Evolutionary conservation across 1,140 invertebrate species (phyloP), one percentile per base, ranked within the genome.

Genomic region (Aphis gossypii): DNA sequence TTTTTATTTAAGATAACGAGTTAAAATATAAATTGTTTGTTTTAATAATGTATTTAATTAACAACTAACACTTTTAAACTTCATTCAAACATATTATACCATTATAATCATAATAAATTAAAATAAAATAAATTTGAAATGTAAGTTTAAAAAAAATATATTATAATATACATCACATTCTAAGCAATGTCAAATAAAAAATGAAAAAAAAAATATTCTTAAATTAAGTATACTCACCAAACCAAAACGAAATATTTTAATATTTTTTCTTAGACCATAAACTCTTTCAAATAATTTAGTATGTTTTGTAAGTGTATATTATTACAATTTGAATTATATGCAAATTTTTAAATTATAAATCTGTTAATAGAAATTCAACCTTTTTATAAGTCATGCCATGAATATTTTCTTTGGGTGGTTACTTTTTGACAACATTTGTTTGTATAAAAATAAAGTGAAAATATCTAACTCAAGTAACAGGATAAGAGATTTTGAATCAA

Each of bases 291-390:
- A 88, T 51, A 51, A 51, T 35, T 41, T 41, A 35, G 20, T 51
- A 20, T 21, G 7, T 35, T 14, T 51, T n/a, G 54, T 23, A 88
- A 21, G 51, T 54, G 21, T 88, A 9, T 51, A 35, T 35, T 38
- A 54, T 88, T 35, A 88, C 48, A 51, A 35, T 54, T 88, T 35
- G 35, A 88, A 88, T 88, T 54, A 51, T 88, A 41, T 41, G 38
- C 87, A 88, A 88, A 88, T 88, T 41, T 41, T 41, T 21, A 35
- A 88, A 88, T 51, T 88, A 51, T 35, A 51, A 35, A 88, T 35
- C 18, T 38, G 48, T 54, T 7, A 51, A 51, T 54, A 48, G 6
- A 51, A 88, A 54, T 54, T 88, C 18, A n/a, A 0, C 18, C 35
- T 48, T 35, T 88, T 35, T 54, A 88, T 88, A 48, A 88, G 46